Evolutionary conservation across 2,797 vertebrate species (phyloP).

Genomic region (Pseudochirops corinnae): DNA sequence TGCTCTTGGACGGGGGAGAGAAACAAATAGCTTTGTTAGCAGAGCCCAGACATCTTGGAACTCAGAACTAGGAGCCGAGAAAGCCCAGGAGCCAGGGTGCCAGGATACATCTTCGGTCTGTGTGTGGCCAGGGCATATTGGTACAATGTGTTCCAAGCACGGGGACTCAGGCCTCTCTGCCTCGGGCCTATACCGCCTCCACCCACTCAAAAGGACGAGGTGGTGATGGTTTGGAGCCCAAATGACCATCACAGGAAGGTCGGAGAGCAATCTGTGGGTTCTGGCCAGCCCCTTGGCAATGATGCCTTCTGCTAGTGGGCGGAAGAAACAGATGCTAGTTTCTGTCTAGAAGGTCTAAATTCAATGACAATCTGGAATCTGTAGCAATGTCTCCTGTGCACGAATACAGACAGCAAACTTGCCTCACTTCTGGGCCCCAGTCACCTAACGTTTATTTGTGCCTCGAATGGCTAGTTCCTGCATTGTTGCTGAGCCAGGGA

Average conservation of each 20-base stretch:
- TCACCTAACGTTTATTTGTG: neutral
- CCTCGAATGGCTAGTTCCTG: neutral
- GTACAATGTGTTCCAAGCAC: neutral
- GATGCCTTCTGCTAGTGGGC: no score
- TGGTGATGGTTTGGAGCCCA: neutral
- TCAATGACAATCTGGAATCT: neutral
- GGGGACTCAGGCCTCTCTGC: neutral
- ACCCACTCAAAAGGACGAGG: neutral
- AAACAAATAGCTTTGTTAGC: neutral
- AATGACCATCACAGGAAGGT: neutral
- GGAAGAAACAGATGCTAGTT: neutral
- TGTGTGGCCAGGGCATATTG: no score
- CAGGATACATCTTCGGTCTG: neutral
- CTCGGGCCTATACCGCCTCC: neutral
- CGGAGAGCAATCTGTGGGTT: neutral
- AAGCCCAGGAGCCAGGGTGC: no score
- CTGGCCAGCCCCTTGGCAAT: neutral
- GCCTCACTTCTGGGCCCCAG: neutral
- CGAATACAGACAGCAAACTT: neutral
- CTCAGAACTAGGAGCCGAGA: constrained; percentile 19
- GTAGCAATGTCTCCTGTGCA: neutral
- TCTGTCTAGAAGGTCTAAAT: neutral
- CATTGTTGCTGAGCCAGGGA: neutral
- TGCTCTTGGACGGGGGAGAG: neutral
- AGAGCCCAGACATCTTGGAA: constrained; percentile 18